These are phyloP conservation scores for Saccostrea echinata DNA, from an alignment of 1,140 invertebrate species.

Conservation along the genomic window DNA sequence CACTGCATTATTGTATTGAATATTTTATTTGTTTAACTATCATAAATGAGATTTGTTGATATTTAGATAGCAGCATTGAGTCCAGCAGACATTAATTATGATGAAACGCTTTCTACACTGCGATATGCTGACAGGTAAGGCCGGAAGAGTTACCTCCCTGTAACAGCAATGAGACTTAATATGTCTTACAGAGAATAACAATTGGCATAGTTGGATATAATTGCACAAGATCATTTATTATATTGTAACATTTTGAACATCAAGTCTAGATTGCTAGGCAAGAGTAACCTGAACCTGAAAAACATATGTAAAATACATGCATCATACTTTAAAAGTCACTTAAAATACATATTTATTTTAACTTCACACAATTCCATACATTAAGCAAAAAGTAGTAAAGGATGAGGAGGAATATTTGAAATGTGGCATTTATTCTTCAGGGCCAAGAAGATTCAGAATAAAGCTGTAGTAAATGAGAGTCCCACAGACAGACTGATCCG, in stretches of 20 bases:
- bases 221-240: too few species aligned
- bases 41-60: not conserved
- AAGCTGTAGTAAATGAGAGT: conserved; percentile 83
- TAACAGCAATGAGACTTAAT: not conserved
- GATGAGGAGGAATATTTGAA: too few species aligned
- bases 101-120: conserved; percentile 84
- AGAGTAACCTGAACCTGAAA: too few species aligned
- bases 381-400: too few species aligned
- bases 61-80: conserved; percentile 84
- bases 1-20: not conserved
- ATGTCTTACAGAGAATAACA: too few species aligned
- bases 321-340: too few species aligned
- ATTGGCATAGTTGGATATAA: too few species aligned
- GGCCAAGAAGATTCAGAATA: conserved; percentile 83
- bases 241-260: too few species aligned
- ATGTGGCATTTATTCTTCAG: conserved; percentile 61
- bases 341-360: too few species aligned
- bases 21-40: not conserved
- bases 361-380: too few species aligned
- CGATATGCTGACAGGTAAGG: conserved; percentile 80
- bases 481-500: conserved; percentile 82
- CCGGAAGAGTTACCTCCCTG: conserved; percentile 13
- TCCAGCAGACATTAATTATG: conserved; percentile 85
- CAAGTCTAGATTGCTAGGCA: too few species aligned
- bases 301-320: too few species aligned